A percentile compares a stretch with the other conserved stretches of the same genome.
These are phyloP conservation scores for Cryptoblepharus egeriae DNA, from an alignment of 2,797 vertebrate species.

Conservation along the genomic window DNA sequence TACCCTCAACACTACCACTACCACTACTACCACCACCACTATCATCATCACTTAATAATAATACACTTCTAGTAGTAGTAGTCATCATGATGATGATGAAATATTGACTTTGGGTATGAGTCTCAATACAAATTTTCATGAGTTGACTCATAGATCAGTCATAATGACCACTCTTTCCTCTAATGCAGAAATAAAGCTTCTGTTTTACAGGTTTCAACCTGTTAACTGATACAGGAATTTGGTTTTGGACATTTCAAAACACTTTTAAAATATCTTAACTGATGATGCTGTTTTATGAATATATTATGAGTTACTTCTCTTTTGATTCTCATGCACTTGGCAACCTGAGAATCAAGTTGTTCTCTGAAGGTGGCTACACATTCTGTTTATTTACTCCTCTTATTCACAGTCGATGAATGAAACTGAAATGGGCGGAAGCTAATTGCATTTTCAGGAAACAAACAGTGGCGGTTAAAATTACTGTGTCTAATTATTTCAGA, in stretches of 20 bases:
- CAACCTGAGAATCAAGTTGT: slow-evolving; percentile 50
- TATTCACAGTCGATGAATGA: slow-evolving; percentile 49
- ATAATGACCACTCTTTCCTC: no score
- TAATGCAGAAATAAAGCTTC: no score
- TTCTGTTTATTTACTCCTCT: slow-evolving; percentile 55
- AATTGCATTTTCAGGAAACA: slow-evolving; percentile 61
- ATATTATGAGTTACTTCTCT: slow-evolving; percentile 44
- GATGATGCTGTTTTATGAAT: slow-evolving; percentile 7
- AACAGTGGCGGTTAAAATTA: slow-evolving; percentile 62
- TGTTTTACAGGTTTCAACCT: no score
- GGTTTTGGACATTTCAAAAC: neutral
- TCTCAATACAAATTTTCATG: neutral
- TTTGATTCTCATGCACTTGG: slow-evolving; percentile 29
- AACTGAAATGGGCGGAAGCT: slow-evolving; percentile 63
- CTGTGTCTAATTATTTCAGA: slow-evolving; percentile 65
- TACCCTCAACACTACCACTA: no score
- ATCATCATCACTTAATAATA: no score
- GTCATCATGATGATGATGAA: no score
- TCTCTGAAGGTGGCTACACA: slow-evolving; percentile 52
- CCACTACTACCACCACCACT: no score
- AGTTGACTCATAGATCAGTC: no score
- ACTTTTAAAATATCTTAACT: neutral
- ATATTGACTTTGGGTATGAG: neutral
- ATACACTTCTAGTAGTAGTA: no score
- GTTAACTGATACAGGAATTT: neutral